phyloP scores from a whole-genome alignment of 92 coral and sea anemone genomes.

The Porites lobata region DNA sequence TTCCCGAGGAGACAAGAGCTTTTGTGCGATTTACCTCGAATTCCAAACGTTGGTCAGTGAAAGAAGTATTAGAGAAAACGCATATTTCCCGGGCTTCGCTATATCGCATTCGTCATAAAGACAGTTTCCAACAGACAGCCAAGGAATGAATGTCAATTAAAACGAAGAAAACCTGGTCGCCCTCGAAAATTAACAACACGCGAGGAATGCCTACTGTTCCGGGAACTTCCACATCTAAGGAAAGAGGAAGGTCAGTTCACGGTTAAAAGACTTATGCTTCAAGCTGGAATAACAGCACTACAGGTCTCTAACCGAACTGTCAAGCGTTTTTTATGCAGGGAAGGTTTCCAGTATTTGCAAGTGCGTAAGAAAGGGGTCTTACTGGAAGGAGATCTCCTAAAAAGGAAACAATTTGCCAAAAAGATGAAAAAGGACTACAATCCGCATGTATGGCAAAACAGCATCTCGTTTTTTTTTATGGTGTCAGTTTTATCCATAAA shows the following conservation, averaged over 20 bases:
- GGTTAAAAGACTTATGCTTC: slow-evolving; percentile 30
- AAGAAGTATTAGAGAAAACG: slow-evolving; percentile 9
- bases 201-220: slow-evolving; percentile 28
- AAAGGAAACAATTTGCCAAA: not conserved
- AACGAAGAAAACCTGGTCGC: not conserved
- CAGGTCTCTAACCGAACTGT: slow-evolving; percentile 30
- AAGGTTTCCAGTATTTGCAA: slow-evolving; percentile 43
- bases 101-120: slow-evolving; percentile 26
- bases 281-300: slow-evolving; percentile 18
- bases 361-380: slow-evolving; percentile 26
- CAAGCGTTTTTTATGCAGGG: slow-evolving; percentile 13
- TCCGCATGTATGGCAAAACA: slow-evolving; percentile 18
- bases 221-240: slow-evolving; percentile 6
- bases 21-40: too few species aligned
- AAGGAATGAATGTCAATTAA: not conserved
- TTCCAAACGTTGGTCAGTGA: too few species aligned
- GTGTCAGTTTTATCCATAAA: slow-evolving; percentile 36
- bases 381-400: slow-evolving; percentile 11
- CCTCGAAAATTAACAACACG: slow-evolving; percentile 35
- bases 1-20: too few species aligned
- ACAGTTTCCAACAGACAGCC: not conserved
- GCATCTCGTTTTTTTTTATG: slow-evolving; percentile 17
- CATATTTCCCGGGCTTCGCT: slow-evolving; percentile 32
- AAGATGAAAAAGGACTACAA: too few species aligned
- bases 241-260: slow-evolving; percentile 40